Conservation (phyloP, 2,888 invertebrate species). For the Agrochola lota region DNA sequence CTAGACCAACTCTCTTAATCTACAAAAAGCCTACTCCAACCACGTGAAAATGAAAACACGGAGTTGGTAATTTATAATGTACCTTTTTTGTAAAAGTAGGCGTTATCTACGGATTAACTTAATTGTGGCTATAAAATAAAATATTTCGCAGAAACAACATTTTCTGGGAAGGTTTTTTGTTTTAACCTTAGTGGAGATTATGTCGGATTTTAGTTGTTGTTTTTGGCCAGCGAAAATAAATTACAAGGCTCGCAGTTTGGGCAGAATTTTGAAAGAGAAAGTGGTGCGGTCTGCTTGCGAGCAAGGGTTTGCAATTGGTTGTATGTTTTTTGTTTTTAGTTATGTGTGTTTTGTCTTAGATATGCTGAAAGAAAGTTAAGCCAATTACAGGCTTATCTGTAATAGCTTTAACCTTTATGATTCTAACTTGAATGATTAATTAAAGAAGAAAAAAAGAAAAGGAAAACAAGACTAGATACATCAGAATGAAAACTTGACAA, state of each 20-base stretch:
- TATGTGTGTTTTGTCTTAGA: constrained; percentile 7
- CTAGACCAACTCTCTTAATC: constrained; percentile 25
- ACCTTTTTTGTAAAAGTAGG: constrained; percentile 62
- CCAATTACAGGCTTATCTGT: no score
- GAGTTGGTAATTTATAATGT: constrained; percentile 57
- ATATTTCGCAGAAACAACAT: constrained; percentile 63
- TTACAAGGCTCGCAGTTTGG: constrained; percentile 47
- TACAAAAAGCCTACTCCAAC: constrained; percentile 27
- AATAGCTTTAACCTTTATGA: no score
- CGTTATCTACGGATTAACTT: constrained; percentile 70
- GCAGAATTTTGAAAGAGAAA: constrained; percentile 47
- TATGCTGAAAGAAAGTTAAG: no score
- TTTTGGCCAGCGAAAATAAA: constrained; percentile 63
- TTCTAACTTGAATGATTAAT: neutral
- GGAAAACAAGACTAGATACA: neutral
- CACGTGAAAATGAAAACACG: constrained; percentile 35
- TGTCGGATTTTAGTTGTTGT: constrained; percentile 66
- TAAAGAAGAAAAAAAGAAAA: neutral
- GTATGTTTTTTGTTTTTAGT: constrained; percentile 18
- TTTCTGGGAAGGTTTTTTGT: constrained; percentile 61
- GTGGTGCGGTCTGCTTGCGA: constrained; percentile 31
- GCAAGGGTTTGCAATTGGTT: constrained; percentile 31
- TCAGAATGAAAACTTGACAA: neutral
- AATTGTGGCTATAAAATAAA: constrained; percentile 70
- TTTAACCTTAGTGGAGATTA: constrained; percentile 67